phyloP scores from a whole-genome alignment of 2,113 vertebrate genomes.

The Terrapene triunguis region DNA sequence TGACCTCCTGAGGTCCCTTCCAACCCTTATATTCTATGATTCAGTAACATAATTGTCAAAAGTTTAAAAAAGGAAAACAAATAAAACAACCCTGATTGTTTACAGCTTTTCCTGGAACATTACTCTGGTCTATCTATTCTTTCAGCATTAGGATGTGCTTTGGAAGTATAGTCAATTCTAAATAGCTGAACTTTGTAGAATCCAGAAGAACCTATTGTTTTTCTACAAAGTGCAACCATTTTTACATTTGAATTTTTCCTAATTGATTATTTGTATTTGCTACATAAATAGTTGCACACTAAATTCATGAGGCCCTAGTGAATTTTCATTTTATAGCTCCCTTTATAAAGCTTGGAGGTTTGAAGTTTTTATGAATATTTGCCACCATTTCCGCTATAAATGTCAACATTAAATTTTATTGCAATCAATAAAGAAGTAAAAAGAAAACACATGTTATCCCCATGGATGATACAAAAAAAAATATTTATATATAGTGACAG shows the following conservation, averaged over 20 bases:
- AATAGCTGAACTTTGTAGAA: neutral
- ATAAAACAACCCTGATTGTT: neutral
- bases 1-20: no score
- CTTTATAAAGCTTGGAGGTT: neutral
- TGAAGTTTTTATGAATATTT: constrained; percentile 4
- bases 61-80: rapidly evolving
- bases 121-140: rapidly evolving
- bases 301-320: neutral
- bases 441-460: neutral
- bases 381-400: neutral
- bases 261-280: neutral
- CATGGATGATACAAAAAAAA: neutral
- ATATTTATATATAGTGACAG: neutral
- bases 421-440: neutral
- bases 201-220: neutral
- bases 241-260: neutral
- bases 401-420: constrained; percentile 23
- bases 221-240: neutral
- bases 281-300: neutral
- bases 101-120: neutral
- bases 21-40: no score
- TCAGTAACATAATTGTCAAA: neutral
- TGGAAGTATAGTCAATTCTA: neutral
- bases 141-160: neutral
- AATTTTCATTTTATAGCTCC: neutral